These are phyloP conservation scores for Aphidius gifuensis DNA, from an alignment of 1,140 invertebrate genomes.

Conservation along the genomic window DNA sequence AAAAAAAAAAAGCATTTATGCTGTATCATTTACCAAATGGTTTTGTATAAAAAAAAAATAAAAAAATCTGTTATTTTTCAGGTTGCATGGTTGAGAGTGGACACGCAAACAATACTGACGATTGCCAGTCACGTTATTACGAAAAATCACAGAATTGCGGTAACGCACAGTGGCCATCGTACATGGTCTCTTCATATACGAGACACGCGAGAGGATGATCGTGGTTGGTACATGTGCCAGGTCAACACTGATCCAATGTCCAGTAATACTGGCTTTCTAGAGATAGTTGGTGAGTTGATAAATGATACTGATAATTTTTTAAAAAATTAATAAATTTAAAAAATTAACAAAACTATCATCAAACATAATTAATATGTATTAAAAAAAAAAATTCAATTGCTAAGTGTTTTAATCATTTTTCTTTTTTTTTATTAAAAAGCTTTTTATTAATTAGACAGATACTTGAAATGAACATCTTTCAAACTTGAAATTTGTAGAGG, in stretches of 20 bases:
- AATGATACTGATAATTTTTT: neutral
- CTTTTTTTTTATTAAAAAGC: too few relatives aligned
- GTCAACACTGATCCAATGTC: conserved; percentile 63
- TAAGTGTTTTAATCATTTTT: too few relatives aligned
- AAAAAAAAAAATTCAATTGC: neutral
- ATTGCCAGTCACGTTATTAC: conserved; percentile 60
- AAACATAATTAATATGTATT: neutral
- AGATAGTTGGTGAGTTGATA: conserved; percentile 57
- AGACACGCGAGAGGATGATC: conserved; percentile 53
- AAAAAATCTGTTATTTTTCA: conserved; percentile 36
- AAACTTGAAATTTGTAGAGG: too few relatives aligned
- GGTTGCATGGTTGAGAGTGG: conserved; percentile 63
- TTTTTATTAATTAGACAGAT: too few relatives aligned
- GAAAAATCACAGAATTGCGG: conserved; percentile 59
- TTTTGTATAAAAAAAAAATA: too few relatives aligned
- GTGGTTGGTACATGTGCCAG: conserved; percentile 62
- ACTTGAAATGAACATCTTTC: too few relatives aligned
- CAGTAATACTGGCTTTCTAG: conserved; percentile 58
- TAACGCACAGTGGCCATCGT: conserved; percentile 58
- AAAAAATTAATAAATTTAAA: neutral
- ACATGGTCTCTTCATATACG: conserved; percentile 57
- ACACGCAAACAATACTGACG: conserved; percentile 63
- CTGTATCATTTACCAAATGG: too few relatives aligned
- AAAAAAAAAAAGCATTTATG: too few relatives aligned
- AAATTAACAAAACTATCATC: neutral